Conservation (phyloP, 2,113 vertebrate species). For the Callionymus lyra region DNA sequence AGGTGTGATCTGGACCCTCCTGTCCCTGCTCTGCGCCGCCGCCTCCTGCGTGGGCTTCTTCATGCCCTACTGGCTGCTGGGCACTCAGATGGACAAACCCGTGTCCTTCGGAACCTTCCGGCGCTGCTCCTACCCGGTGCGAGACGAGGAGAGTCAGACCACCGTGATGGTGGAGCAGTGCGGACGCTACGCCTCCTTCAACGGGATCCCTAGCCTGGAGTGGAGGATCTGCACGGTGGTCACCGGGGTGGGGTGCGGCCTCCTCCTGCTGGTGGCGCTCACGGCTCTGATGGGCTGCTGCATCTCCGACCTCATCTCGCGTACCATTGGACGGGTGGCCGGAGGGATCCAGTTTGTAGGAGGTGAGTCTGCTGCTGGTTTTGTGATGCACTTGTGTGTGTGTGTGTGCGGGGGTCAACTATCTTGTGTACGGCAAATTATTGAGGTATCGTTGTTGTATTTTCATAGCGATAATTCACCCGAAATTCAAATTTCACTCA, state of each 20-base stretch:
- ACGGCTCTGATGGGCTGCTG: conserved; percentile 95
- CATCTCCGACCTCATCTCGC: conserved; percentile 92
- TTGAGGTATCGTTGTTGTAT: too few species aligned
- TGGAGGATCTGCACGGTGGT: conserved; percentile 93
- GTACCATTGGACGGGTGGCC: conserved; percentile 89
- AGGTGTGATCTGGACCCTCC: conserved; percentile 81
- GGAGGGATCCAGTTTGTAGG: conserved; percentile 94
- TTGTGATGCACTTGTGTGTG: too few species aligned
- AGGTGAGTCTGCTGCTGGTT: conserved; percentile 87
- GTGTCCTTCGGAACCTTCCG: conserved; percentile 96
- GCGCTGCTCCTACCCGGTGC: conserved; percentile 89
- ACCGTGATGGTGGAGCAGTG: conserved; percentile 97
- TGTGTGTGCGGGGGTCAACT: too few species aligned
- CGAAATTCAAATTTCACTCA: too few species aligned
- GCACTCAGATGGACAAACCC: conserved; percentile 87
- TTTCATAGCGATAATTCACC: too few species aligned
- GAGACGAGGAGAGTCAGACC: conserved; percentile 81
- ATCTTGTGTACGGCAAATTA: too few species aligned
- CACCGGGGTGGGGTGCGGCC: conserved; percentile 88
- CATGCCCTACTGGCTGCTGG: conserved; percentile 98
- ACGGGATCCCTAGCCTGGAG: conserved; percentile 85
- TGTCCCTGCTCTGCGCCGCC: conserved; percentile 83
- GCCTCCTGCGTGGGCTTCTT: conserved; percentile 94
- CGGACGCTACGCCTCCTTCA: conserved; percentile 90
- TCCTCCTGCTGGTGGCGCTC: conserved; percentile 90